phyloP scores from a whole-genome alignment of 2,888 invertebrate genomes.

The Rhingia rostrata region DNA sequence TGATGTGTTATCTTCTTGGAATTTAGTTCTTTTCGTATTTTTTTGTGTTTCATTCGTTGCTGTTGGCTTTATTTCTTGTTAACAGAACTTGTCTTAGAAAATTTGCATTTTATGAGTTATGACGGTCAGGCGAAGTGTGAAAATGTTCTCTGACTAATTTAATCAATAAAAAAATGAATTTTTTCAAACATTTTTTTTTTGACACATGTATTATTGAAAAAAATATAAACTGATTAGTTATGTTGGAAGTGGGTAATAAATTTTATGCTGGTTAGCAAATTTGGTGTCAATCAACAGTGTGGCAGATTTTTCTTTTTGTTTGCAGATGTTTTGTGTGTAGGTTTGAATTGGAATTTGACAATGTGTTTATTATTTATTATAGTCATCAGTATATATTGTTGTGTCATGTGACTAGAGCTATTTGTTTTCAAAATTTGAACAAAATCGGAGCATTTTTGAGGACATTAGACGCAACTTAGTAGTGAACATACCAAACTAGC shows the following conservation, averaged over 20 bases:
- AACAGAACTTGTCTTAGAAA: constrained; percentile 62
- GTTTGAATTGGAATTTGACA: no score
- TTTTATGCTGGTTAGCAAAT: neutral
- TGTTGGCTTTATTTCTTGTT: constrained; percentile 20
- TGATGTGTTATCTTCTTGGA: constrained; percentile 65
- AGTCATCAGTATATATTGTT: no score
- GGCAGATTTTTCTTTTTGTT: no score
- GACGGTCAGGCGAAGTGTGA: constrained; percentile 65
- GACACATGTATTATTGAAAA: constrained; percentile 12
- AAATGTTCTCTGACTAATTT: constrained; percentile 72
- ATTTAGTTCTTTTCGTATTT: constrained; percentile 35
- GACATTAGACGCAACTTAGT: no score
- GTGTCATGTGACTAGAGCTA: no score
- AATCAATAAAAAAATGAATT: constrained; percentile 72
- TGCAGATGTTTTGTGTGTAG: no score
- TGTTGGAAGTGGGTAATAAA: neutral
- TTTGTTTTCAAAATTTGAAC: no score
- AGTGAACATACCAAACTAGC: no score
- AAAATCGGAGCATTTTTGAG: no score
- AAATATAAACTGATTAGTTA: neutral
- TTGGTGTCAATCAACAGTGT: no score
- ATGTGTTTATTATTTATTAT: no score
- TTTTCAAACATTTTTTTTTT: constrained; percentile 7
- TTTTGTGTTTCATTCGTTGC: constrained; percentile 42
- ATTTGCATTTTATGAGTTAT: constrained; percentile 74